Evolutionary conservation across 2,888 invertebrate species (phyloP).

Genomic region (Oscheius sp.): DNA sequence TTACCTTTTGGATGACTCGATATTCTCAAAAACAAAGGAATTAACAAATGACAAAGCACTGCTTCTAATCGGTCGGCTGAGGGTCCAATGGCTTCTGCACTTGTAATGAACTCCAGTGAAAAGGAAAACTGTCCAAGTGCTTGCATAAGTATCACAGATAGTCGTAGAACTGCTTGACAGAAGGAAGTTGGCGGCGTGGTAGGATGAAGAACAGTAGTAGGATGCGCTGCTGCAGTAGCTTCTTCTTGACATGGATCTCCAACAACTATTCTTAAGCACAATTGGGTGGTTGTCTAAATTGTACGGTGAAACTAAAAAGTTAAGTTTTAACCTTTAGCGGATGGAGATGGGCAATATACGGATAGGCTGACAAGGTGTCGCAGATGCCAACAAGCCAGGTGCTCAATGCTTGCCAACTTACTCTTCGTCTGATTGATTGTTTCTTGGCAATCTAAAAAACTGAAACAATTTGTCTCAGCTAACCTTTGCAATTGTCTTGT

Average conservation of each 20-base stretch:
- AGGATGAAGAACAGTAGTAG: slow-evolving; percentile 69
- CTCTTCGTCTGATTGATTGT: slow-evolving; percentile 76
- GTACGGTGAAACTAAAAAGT: neutral
- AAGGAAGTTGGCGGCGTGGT: slow-evolving; percentile 86
- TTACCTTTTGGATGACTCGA: slow-evolving; percentile 92
- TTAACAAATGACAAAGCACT: slow-evolving; percentile 91
- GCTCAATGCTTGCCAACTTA: slow-evolving; percentile 96
- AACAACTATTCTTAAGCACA: slow-evolving; percentile 66
- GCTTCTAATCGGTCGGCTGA: slow-evolving; percentile 91
- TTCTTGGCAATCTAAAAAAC: slow-evolving; percentile 42
- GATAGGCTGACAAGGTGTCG: slow-evolving; percentile 89
- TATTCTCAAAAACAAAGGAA: slow-evolving; percentile 92
- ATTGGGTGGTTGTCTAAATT: slow-evolving; percentile 70
- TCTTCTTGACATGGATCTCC: slow-evolving; percentile 68
- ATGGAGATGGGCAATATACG: slow-evolving; percentile 91
- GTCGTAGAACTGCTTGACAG: slow-evolving; percentile 91
- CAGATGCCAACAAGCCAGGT: slow-evolving; percentile 86
- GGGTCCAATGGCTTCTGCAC: slow-evolving; percentile 84
- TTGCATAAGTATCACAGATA: slow-evolving; percentile 92
- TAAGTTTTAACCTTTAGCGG: slow-evolving; percentile 90
- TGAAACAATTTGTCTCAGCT: neutral
- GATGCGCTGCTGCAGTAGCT: slow-evolving; percentile 51
- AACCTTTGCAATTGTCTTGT: slow-evolving; percentile 95
- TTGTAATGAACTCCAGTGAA: slow-evolving; percentile 88
- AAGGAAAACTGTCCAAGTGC: slow-evolving; percentile 80